Base-by-base conservation (phyloP, 2,797 vertebrate species). In the Macroramphosus scolopax region DNA sequence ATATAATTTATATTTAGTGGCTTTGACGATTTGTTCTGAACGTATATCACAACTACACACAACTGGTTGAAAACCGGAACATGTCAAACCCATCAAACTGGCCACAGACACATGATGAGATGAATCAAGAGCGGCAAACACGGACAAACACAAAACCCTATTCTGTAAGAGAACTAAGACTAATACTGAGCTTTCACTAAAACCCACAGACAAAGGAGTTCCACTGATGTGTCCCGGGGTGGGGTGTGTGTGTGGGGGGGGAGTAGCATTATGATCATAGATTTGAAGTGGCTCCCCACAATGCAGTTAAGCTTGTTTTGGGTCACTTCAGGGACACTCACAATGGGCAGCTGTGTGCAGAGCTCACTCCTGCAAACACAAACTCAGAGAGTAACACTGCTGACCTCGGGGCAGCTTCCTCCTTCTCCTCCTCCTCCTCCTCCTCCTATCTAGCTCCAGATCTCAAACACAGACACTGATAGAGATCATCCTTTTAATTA, bases 371-470 rank as follows among this genome's bases (percentile, higher is more conserved):
- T n/a, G n/a, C n/a, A n/a, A n/a, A n/a, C n/a, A n/a, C n/a, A n/a
- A n/a, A n/a, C n/a, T n/a, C 5, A 9, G 40, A 59, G 39, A 54
- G 37, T 40, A 64, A 42, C 10, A 15, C 15, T 2, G 2, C 66
- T 45, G 64, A 74, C 78, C 73, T 56, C 17, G 24, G 66, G 72
- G 44, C 63, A 49, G 58, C 60, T 78, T 79, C 68, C 68, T 64
- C 66, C 73, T 49, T 39, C 29, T 39, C 45, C 46, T 20, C 50
- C 66, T 8, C 10, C n/a, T n/a, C n/a, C n/a, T n/a, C n/a, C n/a
- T n/a, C n/a, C n/a, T n/a, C n/a, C n/a, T n/a, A n/a, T n/a, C n/a
- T n/a, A n/a, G n/a, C n/a, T n/a, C n/a, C n/a, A n/a, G n/a, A n/a
- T n/a, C n/a, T n/a, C n/a, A n/a, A n/a, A n/a, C n/a, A n/a, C n/a